Conservation (phyloP, 2,113 vertebrate genomes). For the Vidua chalybeata region DNA sequence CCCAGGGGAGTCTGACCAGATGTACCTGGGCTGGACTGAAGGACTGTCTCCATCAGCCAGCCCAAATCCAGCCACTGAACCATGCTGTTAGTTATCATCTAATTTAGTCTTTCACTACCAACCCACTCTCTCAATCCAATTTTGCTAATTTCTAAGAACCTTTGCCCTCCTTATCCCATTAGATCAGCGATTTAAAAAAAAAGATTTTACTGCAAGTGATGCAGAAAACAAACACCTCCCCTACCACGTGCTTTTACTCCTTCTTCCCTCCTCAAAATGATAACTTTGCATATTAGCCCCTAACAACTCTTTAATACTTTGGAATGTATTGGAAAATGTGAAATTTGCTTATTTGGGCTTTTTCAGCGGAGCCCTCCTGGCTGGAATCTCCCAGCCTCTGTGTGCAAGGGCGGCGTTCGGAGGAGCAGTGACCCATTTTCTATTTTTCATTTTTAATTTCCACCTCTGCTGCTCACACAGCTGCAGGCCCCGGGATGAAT, state of each 20-base stretch:
- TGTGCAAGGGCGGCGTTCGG: not conserved
- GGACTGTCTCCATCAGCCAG: not conserved
- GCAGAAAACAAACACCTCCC: not conserved
- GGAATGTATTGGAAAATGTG: not conserved
- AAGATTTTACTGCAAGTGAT: not conserved
- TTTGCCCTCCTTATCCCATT: not conserved
- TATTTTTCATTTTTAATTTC: not conserved
- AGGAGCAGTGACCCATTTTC: not conserved
- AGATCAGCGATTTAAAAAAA: not conserved
- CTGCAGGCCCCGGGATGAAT: not conserved
- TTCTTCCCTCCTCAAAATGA: not conserved
- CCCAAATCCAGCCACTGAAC: not conserved
- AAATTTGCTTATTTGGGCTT: not conserved
- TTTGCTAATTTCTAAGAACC: constrained; percentile 10
- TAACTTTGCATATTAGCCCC: not conserved
- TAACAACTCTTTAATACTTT: not conserved
- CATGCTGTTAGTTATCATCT: not conserved
- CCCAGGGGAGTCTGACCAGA: not conserved
- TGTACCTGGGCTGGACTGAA: not conserved
- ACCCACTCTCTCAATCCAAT: not conserved
- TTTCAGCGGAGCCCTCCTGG: not conserved
- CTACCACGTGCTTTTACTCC: not conserved
- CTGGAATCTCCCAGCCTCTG: not conserved
- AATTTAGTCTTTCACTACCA: not conserved
- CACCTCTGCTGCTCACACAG: not conserved